phyloP scores from a whole-genome alignment of 2,888 invertebrate species.

The Epsilonema sp. region DNA sequence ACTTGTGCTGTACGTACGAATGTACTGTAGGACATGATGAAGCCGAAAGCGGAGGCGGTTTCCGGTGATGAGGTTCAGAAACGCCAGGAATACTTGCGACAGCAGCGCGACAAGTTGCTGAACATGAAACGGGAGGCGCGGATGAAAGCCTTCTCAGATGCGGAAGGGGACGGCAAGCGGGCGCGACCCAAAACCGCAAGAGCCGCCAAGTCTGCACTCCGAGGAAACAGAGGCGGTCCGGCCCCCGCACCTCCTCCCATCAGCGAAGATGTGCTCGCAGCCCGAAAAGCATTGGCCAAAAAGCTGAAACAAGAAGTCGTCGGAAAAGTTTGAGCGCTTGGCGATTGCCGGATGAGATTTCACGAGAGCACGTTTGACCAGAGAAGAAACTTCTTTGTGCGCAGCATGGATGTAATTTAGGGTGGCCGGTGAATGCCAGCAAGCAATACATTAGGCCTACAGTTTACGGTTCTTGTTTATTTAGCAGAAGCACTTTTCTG shows the following conservation, averaged over 20 bases:
- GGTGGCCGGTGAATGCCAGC: no score
- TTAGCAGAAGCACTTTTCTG: no score
- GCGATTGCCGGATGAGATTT: no score
- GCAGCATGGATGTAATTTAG: no score
- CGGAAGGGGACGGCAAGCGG: constrained; percentile 28
- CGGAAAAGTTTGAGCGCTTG: constrained; percentile 31
- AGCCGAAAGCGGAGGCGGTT: not conserved
- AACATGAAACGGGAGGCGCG: constrained; percentile 70
- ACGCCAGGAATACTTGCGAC: constrained; percentile 62
- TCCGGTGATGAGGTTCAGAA: constrained; percentile 43
- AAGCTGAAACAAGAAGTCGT: constrained; percentile 68
- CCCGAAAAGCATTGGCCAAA: constrained; percentile 60
- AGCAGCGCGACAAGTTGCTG: constrained; percentile 71
- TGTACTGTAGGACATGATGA: no score
- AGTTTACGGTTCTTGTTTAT: no score
- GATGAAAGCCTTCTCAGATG: constrained; percentile 39
- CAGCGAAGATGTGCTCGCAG: constrained; percentile 45
- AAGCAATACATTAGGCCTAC: no score
- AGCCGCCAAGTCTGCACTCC: constrained; percentile 47
- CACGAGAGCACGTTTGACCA: no score
- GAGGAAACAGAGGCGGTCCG: constrained; percentile 31
- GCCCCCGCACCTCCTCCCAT: constrained; percentile 9
- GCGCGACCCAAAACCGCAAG: constrained; percentile 51
- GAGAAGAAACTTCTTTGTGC: no score
- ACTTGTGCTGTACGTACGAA: no score